Percentiles rank a stretch among this genome's conserved stretches.
phyloP scores from a whole-genome alignment of 2,888 invertebrate genomes.

The Petrolisthes manimaculis region DNA sequence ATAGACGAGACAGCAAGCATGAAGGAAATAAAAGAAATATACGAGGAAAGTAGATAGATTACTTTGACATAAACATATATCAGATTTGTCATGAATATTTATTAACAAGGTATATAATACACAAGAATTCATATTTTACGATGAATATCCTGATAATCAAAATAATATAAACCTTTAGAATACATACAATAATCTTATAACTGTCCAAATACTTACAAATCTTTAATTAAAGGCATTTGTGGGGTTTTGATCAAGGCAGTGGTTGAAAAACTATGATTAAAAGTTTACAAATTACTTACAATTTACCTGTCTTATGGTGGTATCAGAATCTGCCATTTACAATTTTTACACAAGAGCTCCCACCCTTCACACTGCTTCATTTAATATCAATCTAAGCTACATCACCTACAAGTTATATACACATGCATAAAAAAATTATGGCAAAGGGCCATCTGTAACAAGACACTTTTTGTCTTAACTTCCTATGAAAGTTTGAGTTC shows the following conservation, averaged over 20 bases:
- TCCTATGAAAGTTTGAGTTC: slow-evolving; percentile 37
- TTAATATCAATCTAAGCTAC: slow-evolving; percentile 25
- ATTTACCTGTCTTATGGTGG: slow-evolving; percentile 31
- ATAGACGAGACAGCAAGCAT: neutral
- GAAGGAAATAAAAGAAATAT: neutral
- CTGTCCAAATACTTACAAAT: slow-evolving; percentile 58
- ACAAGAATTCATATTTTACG: slow-evolving; percentile 41
- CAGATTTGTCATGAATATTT: slow-evolving; percentile 53
- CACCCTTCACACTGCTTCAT: slow-evolving; percentile 38
- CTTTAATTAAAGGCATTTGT: slow-evolving; percentile 56
- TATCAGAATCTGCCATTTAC: slow-evolving; percentile 44
- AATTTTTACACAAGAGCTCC: slow-evolving; percentile 24
- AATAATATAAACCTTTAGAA: slow-evolving; percentile 61
- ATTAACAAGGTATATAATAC: slow-evolving; percentile 63
- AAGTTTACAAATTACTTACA: slow-evolving; percentile 37
- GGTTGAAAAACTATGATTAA: slow-evolving; percentile 41
- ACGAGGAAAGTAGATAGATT: too few species aligned
- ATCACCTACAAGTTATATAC: slow-evolving; percentile 47
- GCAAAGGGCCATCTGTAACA: slow-evolving; percentile 41
- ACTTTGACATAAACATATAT: neutral
- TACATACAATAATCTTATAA: slow-evolving; percentile 57
- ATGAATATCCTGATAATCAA: slow-evolving; percentile 52
- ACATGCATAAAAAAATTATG: slow-evolving; percentile 49
- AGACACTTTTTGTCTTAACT: slow-evolving; percentile 38
- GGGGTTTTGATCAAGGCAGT: slow-evolving; percentile 61